Base-by-base conservation (phyloP, 2,888 invertebrate species). In the Hesperia comma region DNA sequence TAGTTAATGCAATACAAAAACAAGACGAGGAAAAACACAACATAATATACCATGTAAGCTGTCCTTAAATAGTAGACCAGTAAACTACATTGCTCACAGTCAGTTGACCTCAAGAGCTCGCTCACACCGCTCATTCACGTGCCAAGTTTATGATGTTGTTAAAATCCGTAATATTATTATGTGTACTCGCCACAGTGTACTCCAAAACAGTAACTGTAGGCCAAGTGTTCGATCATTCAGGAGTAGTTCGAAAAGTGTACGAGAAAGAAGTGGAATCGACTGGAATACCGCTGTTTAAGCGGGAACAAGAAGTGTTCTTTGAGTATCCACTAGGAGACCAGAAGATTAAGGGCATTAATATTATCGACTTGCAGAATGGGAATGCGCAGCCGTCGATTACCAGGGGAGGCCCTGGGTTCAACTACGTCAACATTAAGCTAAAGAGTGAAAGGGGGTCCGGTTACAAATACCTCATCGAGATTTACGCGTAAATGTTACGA, bases 361-460 rank as follows among this genome's bases (percentile, higher is more conserved):
- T 92, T 10, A 86, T 84, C 43, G 92, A 92, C 41, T 43, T 88
- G 77, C 88, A 92, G 0, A 88, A 90, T 68, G 86, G 84, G 0
- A 56, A 83, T 2, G 86, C 91, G 0, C 83, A 88, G 60, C 83
- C 92, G 0, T 82, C 91, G 0, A 90, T 93, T 5, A 88, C 70
- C 0, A 67, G 85, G 10, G 93, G 93, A 0, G 93, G 93, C 0
- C 72, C 93, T 0, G 92, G 92, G 0, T 86, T 88, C 68, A 78
- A 80, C 21, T 86, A 78, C 56, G 93, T 83, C 1, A 84, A 86
- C 14, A 83, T 93, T 0, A 90, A 92, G 56, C 66, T 93, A 74
- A 92, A 90, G 69, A 92, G 93, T 61, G 88, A 87, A 69, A 72
- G 91, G 0, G 87, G 90, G 0, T 86, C 88, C 0, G 90, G 92